A percentile compares a stretch with the other conserved stretches of the same genome.
phyloP scores from a whole-genome alignment of 2,113 vertebrate genomes.

The Hemicordylus capensis region DNA sequence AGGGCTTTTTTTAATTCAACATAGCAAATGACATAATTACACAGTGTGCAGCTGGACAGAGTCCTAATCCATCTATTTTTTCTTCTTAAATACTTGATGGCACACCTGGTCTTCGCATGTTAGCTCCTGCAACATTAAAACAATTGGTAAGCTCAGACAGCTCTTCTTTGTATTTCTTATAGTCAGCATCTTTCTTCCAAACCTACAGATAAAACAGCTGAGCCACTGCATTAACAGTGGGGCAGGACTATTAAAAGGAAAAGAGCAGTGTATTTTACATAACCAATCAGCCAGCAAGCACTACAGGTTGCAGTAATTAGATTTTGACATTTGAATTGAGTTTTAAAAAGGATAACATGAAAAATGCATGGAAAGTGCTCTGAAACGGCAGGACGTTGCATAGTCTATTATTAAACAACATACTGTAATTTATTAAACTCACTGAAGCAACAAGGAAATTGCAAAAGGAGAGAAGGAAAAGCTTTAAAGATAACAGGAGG shows the following conservation, averaged over 20 bases:
- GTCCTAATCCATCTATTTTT: constrained; percentile 56
- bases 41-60: background rate
- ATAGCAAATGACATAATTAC: background rate
- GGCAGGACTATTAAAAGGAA: constrained; percentile 29
- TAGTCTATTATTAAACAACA: constrained; percentile 56
- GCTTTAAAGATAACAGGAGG: background rate
- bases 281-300: constrained; percentile 40
- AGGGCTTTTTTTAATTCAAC: constrained; percentile 36
- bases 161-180: constrained; percentile 3
- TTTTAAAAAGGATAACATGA: constrained; percentile 65
- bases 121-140: constrained; percentile 83
- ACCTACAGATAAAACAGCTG: background rate
- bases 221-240: constrained; percentile 16
- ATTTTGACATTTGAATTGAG: constrained; percentile 69
- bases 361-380: constrained; percentile 59
- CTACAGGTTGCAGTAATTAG: constrained; percentile 54
- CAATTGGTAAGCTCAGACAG: constrained; percentile 20
- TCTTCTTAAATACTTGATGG: constrained; percentile 89
- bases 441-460: constrained; percentile 26
- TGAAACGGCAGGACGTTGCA: constrained; percentile 47
- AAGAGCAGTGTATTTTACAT: constrained; percentile 23
- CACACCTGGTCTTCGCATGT: constrained; percentile 88
- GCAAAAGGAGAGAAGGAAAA: background rate
- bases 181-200: background rate
- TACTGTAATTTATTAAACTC: constrained; percentile 52